These are phyloP conservation scores for Chloromyia formosa DNA, from an alignment of 2,888 invertebrate species.

Conservation along the genomic window DNA sequence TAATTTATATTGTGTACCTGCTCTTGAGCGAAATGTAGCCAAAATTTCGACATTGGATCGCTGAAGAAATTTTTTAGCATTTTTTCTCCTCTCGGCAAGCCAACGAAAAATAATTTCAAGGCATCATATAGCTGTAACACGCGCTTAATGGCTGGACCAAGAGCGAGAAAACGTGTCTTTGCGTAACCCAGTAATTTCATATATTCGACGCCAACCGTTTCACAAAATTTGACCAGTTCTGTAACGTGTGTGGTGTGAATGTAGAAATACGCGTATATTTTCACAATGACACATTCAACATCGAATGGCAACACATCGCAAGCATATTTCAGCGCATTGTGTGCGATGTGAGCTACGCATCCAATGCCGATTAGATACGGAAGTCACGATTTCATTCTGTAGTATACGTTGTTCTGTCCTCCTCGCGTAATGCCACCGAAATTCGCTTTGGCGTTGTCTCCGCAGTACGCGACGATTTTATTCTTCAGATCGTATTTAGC, in stretches of 20 bases:
- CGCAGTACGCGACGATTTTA: conserved; percentile 1
- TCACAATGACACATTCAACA: conserved; percentile 9
- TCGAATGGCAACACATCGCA: neutral
- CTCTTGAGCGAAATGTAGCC: neutral
- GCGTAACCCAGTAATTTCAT: conserved; percentile 8
- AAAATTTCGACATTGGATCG: neutral
- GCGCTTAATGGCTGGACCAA: neutral
- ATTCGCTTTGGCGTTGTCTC: neutral
- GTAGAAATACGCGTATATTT: conserved; percentile 16
- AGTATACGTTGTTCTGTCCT: conserved; percentile 1
- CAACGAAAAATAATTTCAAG: neutral
- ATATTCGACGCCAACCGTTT: neutral
- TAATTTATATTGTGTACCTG: neutral
- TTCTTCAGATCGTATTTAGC: neutral
- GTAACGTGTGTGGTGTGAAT: neutral
- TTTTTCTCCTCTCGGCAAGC: neutral
- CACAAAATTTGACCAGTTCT: neutral
- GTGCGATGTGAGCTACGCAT: neutral
- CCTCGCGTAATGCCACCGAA: neutral
- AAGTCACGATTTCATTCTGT: neutral
- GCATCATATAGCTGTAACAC: neutral
- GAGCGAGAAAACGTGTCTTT: conserved; percentile 15
- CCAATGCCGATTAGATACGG: neutral
- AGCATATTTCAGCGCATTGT: too few species aligned
- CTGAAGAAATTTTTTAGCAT: neutral